Conservation (phyloP, 2,888 invertebrate species). For the Neuroscelio doddi region DNA sequence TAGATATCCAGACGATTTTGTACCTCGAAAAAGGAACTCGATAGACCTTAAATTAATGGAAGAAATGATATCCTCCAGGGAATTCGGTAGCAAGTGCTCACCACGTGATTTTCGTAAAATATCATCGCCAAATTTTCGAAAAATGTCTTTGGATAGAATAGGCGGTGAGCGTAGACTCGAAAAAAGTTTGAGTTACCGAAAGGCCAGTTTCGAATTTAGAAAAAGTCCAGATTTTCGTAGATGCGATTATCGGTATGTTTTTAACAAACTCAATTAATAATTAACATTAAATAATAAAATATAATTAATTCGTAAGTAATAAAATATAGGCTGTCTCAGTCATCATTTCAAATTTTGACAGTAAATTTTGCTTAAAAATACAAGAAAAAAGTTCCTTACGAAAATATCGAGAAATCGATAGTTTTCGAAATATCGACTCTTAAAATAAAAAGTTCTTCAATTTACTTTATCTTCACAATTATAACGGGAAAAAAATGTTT, state of each 20-base stretch:
- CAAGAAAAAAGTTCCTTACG: too few species aligned
- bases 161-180: conserved; percentile 63
- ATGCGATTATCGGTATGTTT: conserved; percentile 63
- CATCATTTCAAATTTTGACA: too few species aligned
- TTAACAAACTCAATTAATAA: too few species aligned
- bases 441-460: too few species aligned
- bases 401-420: too few species aligned
- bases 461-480: too few species aligned
- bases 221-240: conserved; percentile 67
- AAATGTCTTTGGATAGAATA: conserved; percentile 68
- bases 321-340: too few species aligned
- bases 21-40: conserved; percentile 66
- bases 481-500: too few species aligned
- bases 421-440: too few species aligned
- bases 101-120: conserved; percentile 65
- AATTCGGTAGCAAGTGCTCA: conserved; percentile 58
- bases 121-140: conserved; percentile 66
- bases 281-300: too few species aligned
- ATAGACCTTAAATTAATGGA: conserved; percentile 65
- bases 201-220: conserved; percentile 67
- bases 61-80: conserved; percentile 58
- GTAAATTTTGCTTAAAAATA: too few species aligned
- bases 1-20: conserved; percentile 66
- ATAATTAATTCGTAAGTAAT: too few species aligned
- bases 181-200: conserved; percentile 60